phyloP scores from a whole-genome alignment of 1,140 invertebrate genomes.

The Habropoda laboriosa region DNA sequence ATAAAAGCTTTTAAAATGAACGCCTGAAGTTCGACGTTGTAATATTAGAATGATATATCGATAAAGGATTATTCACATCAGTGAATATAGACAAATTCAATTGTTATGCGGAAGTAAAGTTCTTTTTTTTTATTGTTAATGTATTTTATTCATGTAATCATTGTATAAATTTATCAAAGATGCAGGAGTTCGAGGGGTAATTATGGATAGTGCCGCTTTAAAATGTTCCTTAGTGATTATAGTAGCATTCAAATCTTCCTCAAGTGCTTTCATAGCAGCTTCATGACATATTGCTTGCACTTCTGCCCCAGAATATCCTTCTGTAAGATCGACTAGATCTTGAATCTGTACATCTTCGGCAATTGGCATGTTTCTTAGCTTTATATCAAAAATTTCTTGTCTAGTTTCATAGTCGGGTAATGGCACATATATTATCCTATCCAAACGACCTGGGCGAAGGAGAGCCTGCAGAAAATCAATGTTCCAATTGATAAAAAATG shows the following conservation, averaged over 20 bases:
- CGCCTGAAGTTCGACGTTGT: slow-evolving; percentile 6
- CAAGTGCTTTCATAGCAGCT: slow-evolving; percentile 90
- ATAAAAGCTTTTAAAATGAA: not conserved
- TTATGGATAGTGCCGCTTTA: slow-evolving; percentile 84
- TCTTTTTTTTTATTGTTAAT: slow-evolving; percentile 7
- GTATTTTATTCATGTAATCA: slow-evolving; percentile 79
- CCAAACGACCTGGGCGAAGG: slow-evolving; percentile 93
- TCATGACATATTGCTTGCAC: slow-evolving; percentile 93
- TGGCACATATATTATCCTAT: slow-evolving; percentile 93
- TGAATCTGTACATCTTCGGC: slow-evolving; percentile 84
- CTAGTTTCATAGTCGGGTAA: slow-evolving; percentile 89
- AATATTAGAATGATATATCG: slow-evolving; percentile 19
- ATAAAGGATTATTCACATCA: not conserved
- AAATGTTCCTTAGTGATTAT: slow-evolving; percentile 86
- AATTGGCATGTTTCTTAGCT: slow-evolving; percentile 85
- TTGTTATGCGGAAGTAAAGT: not conserved
- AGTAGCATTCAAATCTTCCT: slow-evolving; percentile 86
- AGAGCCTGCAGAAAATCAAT: slow-evolving; percentile 85
- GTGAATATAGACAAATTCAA: slow-evolving; percentile 6
- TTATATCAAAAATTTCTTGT: slow-evolving; percentile 87
- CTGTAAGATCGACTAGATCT: slow-evolving; percentile 85
- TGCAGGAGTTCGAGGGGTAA: slow-evolving; percentile 87
- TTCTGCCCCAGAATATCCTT: slow-evolving; percentile 94
- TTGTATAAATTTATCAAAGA: slow-evolving; percentile 88
- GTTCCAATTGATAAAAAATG: slow-evolving; percentile 13